phyloP scores from a whole-genome alignment of 1,140 invertebrate genomes.

The Zeugodacus cucurbitae region DNA sequence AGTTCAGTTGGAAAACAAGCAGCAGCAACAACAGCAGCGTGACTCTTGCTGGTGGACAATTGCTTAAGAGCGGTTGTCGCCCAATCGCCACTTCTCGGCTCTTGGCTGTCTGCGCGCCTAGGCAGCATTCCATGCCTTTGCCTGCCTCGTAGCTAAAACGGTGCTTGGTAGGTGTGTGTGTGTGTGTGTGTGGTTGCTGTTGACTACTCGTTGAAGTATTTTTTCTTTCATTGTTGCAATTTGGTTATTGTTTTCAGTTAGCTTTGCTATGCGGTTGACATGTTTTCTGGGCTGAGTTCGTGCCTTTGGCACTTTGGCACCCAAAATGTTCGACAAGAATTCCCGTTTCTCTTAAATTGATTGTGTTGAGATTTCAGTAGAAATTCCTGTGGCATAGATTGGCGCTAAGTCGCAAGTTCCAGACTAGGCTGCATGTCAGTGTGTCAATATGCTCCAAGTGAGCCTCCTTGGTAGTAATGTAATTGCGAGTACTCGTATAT shows the following conservation, averaged over 20 bases:
- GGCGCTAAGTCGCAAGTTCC: not conserved
- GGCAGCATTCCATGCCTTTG: not conserved
- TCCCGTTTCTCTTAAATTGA: conserved; percentile 25
- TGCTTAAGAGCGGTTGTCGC: not conserved
- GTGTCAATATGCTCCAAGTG: not conserved
- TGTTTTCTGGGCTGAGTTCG: not conserved
- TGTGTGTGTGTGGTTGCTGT: not conserved
- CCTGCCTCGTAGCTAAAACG: not conserved
- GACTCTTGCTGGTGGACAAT: not conserved
- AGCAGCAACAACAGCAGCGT: not conserved
- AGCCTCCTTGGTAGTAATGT: not conserved
- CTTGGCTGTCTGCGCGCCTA: not conserved
- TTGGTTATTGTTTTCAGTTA: not conserved
- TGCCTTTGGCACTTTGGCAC: conserved; percentile 2
- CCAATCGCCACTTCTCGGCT: not conserved
- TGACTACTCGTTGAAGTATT: not conserved
- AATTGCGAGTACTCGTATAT: too few relatives aligned
- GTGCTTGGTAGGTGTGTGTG: not conserved
- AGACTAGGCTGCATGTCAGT: not conserved
- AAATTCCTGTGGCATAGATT: not conserved
- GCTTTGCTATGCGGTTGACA: conserved; percentile 17
- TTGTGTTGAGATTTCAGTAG: conserved; percentile 22
- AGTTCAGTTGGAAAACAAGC: not conserved
- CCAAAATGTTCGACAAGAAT: conserved; percentile 25
- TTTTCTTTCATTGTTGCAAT: not conserved